Percentiles rank a stretch among this genome's conserved stretches.
Evolutionary conservation across 2,888 invertebrate genomes (phyloP).

Genomic region (Drosophila robusta): DNA sequence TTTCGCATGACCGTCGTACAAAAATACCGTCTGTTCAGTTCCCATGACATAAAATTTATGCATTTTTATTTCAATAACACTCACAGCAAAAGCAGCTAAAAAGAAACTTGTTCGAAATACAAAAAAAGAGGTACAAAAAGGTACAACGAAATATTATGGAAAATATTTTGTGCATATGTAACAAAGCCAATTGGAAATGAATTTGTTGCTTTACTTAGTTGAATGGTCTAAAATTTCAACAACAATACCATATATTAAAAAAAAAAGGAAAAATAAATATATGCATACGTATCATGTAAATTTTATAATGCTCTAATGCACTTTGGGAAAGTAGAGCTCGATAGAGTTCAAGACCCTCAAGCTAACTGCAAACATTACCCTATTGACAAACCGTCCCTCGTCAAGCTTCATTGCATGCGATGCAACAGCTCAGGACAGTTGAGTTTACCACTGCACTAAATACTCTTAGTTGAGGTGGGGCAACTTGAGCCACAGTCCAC

Average conservation of each 20-base stretch:
- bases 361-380: constrained; percentile 8
- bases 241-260: constrained; percentile 1
- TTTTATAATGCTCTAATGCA: constrained; percentile 41
- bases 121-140: constrained; percentile 29
- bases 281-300: constrained; percentile 8
- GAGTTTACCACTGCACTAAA: constrained; percentile 47
- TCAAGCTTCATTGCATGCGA: constrained; percentile 35
- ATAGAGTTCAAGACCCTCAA: constrained; percentile 9
- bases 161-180: constrained; percentile 56
- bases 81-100: constrained; percentile 1
- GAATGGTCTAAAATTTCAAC: constrained; percentile 31
- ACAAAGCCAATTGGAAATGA: constrained; percentile 60
- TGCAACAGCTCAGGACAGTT: constrained; percentile 40
- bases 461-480: constrained; percentile 23
- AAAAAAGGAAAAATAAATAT: not conserved
- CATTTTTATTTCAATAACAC: constrained; percentile 62
- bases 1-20: constrained; percentile 24
- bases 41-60: constrained; percentile 74
- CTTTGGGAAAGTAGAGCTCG: constrained; percentile 1
- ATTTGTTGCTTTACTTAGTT: constrained; percentile 36
- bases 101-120: constrained; percentile 16
- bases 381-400: constrained; percentile 8
- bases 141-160: constrained; percentile 59
- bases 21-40: constrained; percentile 67
- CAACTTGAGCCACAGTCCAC: constrained; percentile 28